Evolutionary conservation across 2,113 vertebrate species (phyloP), one percentile per base, ranked within the genome.

Genomic region (Leucosticte australis): DNA sequence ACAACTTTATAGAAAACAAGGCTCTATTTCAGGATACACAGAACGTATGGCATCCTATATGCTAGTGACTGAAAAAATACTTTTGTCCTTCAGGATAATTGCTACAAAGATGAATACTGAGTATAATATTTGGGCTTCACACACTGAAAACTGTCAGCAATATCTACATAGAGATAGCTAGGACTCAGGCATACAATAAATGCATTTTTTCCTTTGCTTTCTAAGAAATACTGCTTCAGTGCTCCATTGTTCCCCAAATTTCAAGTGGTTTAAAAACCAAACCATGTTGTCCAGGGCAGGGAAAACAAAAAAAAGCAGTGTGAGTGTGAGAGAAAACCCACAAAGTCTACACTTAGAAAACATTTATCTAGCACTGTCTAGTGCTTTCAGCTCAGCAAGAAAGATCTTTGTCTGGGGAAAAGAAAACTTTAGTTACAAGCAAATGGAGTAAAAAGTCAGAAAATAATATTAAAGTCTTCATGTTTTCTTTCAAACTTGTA

Each of bases 261-360:
- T 90, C 37, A 68, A 52, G 16, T 22, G 17, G 24, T 89, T 78
- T 95, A 75, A 64, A 78, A 92, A 63, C 6, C 15, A 70, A 77
- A 50, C 3, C 20, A 41, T 6, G 2, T 7, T 49, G 44, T 31
- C 26, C 50, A 69, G 4, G 7, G 20, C 5, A 13, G 18, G 7
- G 7, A 24, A 74, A 11, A 59, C 33, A 46, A 30, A 41, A 63
- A 63, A 63, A 52, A 9, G 3, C 1, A 12, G 11, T 2, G 8
- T 9, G 22, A 7, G 7, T 10, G 7, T 31, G 9, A 52, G 17
- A 80, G 17, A 77, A 94, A 69, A 77, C 3, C 7, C 49, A 86
- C 4, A 49, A 49, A 42, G 12, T 22, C 28, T 57, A 59, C 19
- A 16, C 19, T 56, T 50, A 44, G 15, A 49, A 79, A 81, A 60